Evolutionary conservation across 2,888 invertebrate species (phyloP), one percentile per base, ranked within the genome.

Genomic region (Drosophila tanythrix): DNA sequence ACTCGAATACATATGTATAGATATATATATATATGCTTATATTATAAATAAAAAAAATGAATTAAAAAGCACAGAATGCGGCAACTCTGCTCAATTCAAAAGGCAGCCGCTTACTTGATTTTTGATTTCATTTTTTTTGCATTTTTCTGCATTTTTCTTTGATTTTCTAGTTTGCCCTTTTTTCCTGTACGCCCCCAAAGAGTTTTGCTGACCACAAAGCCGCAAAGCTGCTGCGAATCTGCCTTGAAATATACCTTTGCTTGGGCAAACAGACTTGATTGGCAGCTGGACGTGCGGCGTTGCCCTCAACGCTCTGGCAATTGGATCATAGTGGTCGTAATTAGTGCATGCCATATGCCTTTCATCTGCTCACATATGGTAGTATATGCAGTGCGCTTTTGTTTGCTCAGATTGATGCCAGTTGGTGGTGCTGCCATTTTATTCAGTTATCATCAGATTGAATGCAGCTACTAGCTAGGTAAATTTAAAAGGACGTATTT

Each of bases 191-290:
- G 46, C 57, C 63, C 55, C 74, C 52, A 57, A 62, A 70, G 81
- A 83, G 73, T 60, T 48, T 65, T 63, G 59, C 62, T 70, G 72
- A 75, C 79, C 84, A 68, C 84, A 87, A 79, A 79, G 68, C 81
- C 77, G 77, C 81, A 78, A 56, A 81, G 60, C 60, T 57, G 52
- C 79, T 58, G 60, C 40, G 43, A 35, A 52, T 53, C 56, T 73
- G 76, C 80, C 79, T 74, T 80, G 77, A 72, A 86, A 75, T 65
- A 56, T 67, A 88, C 75, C 83, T 86, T 78, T 78, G 70, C 53
- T 65, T 71, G 66, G 61, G 66, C 70, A 75, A 88, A 86, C 66
- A 83, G 73, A 78, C 87, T 81, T 84, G 87, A 88, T 84, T 84
- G 83, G 81, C 74, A 55, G 63, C 64, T 36, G 76, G 58, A 79